A percentile compares a stretch with the other conserved stretches of the same genome.
Evolutionary conservation across 2,797 vertebrate genomes (phyloP).

Genomic region (Dendrocincla fuliginosa): DNA sequence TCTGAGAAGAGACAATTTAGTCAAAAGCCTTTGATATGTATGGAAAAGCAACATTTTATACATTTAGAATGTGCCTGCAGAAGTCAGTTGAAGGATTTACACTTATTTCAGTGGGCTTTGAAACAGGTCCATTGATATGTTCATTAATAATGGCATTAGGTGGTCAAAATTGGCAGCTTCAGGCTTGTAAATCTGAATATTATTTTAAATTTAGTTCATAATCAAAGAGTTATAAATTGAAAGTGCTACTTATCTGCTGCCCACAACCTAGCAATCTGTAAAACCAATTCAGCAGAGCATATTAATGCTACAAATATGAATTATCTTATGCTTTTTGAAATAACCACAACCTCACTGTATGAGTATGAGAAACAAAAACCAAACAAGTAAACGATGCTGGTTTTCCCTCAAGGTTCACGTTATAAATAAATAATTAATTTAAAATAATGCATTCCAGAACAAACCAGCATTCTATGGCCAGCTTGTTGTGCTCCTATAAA

Average conservation of each 20-base stretch:
- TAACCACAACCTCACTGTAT: neutral
- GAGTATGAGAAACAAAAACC: neutral
- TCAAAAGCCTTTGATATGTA: slow-evolving; percentile 63
- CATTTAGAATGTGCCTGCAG: slow-evolving; percentile 18
- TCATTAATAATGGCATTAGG: slow-evolving; percentile 26
- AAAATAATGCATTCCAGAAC: neutral
- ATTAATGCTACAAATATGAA: neutral
- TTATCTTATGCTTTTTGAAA: neutral
- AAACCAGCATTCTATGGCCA: neutral
- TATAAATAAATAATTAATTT: neutral
- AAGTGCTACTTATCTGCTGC: neutral
- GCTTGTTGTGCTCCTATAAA: slow-evolving; percentile 1
- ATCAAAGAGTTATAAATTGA: neutral
- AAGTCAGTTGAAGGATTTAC: slow-evolving; percentile 25
- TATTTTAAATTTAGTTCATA: slow-evolving; percentile 25
- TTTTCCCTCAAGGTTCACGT: neutral
- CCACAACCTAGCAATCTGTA: neutral
- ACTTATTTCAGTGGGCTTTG: neutral
- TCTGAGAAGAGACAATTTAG: slow-evolving; percentile 62
- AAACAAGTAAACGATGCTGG: neutral
- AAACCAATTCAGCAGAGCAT: neutral
- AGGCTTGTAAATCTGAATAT: neutral
- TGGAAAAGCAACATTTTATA: slow-evolving; percentile 47
- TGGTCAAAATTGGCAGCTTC: slow-evolving; percentile 9
- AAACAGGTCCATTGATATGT: neutral